Evolutionary conservation across 53 echinoderm and acorn worm species (phyloP), one percentile per base, ranked within the genome.

Genomic region (Apostichopus leukothele): DNA sequence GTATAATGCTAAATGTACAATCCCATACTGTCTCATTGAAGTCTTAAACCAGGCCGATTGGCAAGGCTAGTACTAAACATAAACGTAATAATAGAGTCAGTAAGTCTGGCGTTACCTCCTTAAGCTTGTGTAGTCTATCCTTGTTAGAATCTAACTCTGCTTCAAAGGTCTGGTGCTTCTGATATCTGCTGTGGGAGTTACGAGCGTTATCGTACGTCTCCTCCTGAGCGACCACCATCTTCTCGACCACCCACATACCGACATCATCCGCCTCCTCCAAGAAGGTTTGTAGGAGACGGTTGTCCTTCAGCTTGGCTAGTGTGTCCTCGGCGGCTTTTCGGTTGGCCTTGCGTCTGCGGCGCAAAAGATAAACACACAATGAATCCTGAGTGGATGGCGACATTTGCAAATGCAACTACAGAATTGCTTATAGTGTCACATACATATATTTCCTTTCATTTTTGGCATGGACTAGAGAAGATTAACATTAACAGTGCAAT

Each of bases 81-180:
- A 39, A 39, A 39, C 3, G 3, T 39, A 39, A 39, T 39, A 3
- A 39, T 39, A 3, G 39, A 39, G 39, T 25, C 25, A 25, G 63
- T 13, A 63, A 63, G 63, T 8, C 9, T 10, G 27, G 6, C 5
- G 90, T 60, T 79, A 97, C 95, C 93, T 97, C 97, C 84, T 91
- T 97, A 50, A 97, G 93, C 90, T 95, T 97, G 20, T 93, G 91
- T 16, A 97, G 91, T 19, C 97, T 81, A 20, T 97, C 97, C 90
- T 94, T 97, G 91, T 97, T 97, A 67, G 95, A 94, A 4, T 87
- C 89, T 50, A 95, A 77, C 89, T 95, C 95, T 10, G 94, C 94
- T 89, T 95, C 95, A 73, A 95, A 97, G 86, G 97, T 94, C 84
- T 93, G 94, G 92, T 97, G 97, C 52, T 97, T 97, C 97, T 97